A percentile compares a stretch with the other conserved stretches of the same genome.
Conservation (phyloP, 1,140 invertebrate species). For the Euura saliciscinereae region DNA sequence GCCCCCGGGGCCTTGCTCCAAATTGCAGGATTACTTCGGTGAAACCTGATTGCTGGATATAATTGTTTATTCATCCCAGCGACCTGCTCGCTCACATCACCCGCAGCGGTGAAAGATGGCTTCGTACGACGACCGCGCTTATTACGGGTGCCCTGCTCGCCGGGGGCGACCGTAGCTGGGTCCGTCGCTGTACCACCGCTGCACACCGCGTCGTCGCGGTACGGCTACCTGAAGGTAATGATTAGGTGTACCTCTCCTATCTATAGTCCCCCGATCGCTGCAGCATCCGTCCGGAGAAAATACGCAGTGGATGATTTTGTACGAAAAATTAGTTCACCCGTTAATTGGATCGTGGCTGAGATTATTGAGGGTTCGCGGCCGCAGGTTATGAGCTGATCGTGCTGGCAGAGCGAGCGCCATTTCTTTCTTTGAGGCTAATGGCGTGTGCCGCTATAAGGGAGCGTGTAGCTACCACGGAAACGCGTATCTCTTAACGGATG, state of each 20-base stretch:
- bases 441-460: background rate
- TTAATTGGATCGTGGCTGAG: background rate
- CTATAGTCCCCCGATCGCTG: background rate
- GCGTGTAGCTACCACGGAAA: background rate
- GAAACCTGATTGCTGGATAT: conserved; percentile 15
- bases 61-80: conserved; percentile 15
- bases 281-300: background rate
- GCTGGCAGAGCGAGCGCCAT: background rate
- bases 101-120: conserved; percentile 12
- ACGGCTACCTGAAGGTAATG: background rate
- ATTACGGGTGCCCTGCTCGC: background rate
- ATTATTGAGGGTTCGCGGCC: background rate
- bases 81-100: conserved; percentile 8
- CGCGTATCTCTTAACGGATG: background rate
- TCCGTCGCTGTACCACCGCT: background rate
- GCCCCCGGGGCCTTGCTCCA: conserved; percentile 11
- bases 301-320: background rate
- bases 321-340: background rate
- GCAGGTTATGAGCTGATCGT: background rate
- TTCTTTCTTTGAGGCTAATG: background rate
- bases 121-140: background rate
- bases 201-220: background rate
- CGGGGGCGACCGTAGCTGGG: background rate
- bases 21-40: conserved; percentile 16
- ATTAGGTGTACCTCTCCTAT: background rate